These are phyloP conservation scores for Ommatoiulus sabulosus DNA, from an alignment of 2,888 invertebrate genomes.

Conservation along the genomic window DNA sequence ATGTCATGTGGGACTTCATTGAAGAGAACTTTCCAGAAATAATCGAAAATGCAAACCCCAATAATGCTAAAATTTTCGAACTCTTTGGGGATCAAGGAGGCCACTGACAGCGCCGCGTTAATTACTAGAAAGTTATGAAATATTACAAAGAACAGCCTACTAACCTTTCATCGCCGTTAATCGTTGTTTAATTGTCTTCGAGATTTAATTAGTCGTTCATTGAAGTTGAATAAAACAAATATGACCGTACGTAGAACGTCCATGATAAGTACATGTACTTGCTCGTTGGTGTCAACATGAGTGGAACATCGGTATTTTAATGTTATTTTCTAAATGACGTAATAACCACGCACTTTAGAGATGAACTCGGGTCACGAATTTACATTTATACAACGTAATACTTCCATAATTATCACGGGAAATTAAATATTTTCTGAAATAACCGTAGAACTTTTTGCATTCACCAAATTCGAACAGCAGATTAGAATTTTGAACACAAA, in stretches of 20 bases:
- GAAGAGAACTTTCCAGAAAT: conserved; percentile 53
- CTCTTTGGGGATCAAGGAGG: conserved; percentile 56
- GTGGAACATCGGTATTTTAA: too few species aligned
- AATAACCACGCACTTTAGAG: background rate
- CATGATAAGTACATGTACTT: too few species aligned
- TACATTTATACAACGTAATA: background rate
- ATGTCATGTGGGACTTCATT: conserved; percentile 49
- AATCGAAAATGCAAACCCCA: conserved; percentile 47
- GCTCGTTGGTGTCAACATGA: too few species aligned
- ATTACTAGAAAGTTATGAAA: too few species aligned
- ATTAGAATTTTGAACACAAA: background rate
- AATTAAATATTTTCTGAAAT: background rate
- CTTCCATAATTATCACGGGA: background rate
- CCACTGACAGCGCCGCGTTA: background rate
- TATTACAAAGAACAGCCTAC: too few species aligned
- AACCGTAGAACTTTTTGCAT: background rate
- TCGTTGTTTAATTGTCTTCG: too few species aligned
- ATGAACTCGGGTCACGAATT: background rate
- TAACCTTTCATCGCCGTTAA: too few species aligned
- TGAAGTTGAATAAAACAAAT: too few species aligned
- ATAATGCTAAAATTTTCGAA: conserved; percentile 51
- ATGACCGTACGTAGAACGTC: too few species aligned
- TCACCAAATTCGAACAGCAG: background rate
- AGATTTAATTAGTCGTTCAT: too few species aligned
- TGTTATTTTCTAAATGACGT: background rate